phyloP scores from a whole-genome alignment of 2,113 vertebrate genomes.

The Tenrec ecaudatus region DNA sequence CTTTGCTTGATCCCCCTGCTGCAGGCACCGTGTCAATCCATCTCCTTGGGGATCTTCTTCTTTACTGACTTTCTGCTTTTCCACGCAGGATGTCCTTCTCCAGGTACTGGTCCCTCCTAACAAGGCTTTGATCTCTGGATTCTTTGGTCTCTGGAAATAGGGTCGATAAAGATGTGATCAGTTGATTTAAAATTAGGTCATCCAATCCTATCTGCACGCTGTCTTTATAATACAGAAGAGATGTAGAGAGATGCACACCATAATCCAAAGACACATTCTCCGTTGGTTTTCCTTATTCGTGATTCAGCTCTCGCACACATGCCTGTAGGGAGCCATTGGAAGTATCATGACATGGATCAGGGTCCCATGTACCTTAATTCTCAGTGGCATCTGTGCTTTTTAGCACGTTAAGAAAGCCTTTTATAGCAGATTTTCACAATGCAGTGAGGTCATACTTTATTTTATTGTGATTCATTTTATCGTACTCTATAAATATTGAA shows the following conservation, averaged over 20 bases:
- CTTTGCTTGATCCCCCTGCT: not conserved
- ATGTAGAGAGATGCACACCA: not conserved
- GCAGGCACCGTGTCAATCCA: not conserved
- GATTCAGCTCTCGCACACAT: too few relatives aligned
- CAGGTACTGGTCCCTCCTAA: not conserved
- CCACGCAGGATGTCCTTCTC: not conserved
- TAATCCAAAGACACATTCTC: too few relatives aligned
- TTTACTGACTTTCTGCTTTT: not conserved
- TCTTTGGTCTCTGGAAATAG: not conserved
- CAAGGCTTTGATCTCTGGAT: not conserved
- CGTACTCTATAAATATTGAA: too few relatives aligned
- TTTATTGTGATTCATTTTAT: too few relatives aligned
- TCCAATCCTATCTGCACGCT: not conserved
- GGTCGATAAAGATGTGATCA: not conserved
- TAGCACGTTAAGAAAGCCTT: too few relatives aligned
- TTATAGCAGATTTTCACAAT: too few relatives aligned
- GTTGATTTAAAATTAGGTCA: not conserved
- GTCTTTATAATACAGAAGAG: not conserved
- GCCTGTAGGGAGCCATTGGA: too few relatives aligned
- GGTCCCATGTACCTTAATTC: too few relatives aligned
- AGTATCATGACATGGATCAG: too few relatives aligned
- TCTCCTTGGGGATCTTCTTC: not conserved
- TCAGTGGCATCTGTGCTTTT: too few relatives aligned
- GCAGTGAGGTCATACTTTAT: too few relatives aligned
- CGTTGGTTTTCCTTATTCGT: too few relatives aligned